Conservation (phyloP, 2,888 invertebrate genomes). For the Calameuta filiformis region DNA sequence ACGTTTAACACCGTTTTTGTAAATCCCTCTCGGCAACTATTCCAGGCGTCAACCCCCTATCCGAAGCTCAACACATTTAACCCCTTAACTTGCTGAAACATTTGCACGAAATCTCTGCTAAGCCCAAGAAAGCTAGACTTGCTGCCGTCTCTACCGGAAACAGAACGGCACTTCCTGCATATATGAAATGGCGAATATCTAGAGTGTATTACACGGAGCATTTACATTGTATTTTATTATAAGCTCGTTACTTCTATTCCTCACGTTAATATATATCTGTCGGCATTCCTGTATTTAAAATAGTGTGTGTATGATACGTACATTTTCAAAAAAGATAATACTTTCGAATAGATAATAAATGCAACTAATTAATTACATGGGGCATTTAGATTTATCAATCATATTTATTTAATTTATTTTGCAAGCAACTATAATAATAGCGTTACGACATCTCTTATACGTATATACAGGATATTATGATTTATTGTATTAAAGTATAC, state of each 20-base stretch:
- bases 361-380: not conserved
- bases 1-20: conserved; percentile 14
- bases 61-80: conserved; percentile 35
- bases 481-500: too few relatives aligned
- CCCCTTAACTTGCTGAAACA: conserved; percentile 37
- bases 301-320: too few relatives aligned
- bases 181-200: not conserved
- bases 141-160: conserved; percentile 20
- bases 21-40: conserved; percentile 1
- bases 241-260: not conserved
- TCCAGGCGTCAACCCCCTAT: not conserved
- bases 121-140: conserved; percentile 25
- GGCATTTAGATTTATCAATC: not conserved
- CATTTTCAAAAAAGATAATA: not conserved
- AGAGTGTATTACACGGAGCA: not conserved
- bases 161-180: conserved; percentile 21
- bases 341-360: not conserved
- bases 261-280: not conserved
- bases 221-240: not conserved
- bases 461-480: too few relatives aligned
- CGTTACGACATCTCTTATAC: not conserved
- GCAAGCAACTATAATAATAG: not conserved
- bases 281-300: too few relatives aligned
- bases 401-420: not conserved
- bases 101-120: conserved; percentile 43